Conservation (phyloP, 2,888 invertebrate genomes). For the Calliphora vomitoria region DNA sequence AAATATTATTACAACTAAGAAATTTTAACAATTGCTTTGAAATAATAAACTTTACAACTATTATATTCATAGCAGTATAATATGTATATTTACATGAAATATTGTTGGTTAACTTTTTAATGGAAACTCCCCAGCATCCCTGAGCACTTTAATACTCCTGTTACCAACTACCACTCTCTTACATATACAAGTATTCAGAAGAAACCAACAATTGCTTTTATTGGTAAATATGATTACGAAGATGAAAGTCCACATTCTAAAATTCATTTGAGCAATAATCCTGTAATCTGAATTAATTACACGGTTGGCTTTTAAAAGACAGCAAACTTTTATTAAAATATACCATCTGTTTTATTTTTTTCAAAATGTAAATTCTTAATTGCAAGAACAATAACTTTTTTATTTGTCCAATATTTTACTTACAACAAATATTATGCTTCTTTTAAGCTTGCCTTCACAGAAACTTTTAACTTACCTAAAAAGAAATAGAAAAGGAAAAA, state of each 20-base stretch:
- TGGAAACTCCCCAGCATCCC: background rate
- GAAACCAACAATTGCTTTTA: background rate
- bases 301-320: background rate
- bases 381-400: background rate
- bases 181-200: background rate
- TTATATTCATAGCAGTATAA: background rate
- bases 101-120: constrained; percentile 47
- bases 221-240: background rate
- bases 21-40: constrained; percentile 28
- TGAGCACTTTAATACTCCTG: background rate
- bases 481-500: constrained; percentile 30
- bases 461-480: constrained; percentile 62
- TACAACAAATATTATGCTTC: background rate
- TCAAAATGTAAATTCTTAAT: background rate
- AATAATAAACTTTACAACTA: constrained; percentile 35
- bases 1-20: constrained; percentile 6
- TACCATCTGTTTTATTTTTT: background rate
- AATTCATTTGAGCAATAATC: too few species aligned
- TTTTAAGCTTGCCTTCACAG: background rate
- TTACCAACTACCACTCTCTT: background rate
- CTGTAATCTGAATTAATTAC: background rate
- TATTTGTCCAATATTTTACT: constrained; percentile 10
- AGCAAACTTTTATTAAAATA: background rate
- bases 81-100: constrained; percentile 46
- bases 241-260: background rate